These are phyloP conservation scores for Siniperca scherzeri DNA, from an alignment of 2,797 vertebrate species.

Conservation along the genomic window DNA sequence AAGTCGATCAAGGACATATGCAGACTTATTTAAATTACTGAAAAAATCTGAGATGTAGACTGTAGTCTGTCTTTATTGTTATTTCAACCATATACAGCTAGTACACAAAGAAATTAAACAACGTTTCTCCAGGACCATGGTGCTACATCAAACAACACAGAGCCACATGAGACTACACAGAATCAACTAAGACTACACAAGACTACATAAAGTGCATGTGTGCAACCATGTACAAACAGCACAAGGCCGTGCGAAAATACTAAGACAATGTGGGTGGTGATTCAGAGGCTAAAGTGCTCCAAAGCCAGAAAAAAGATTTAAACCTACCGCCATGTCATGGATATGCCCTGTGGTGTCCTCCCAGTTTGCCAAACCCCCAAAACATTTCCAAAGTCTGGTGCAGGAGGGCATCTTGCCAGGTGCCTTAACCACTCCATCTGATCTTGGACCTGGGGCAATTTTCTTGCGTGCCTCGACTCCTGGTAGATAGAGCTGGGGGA, in stretches of 20 bases:
- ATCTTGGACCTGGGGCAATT: neutral
- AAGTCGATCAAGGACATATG: neutral
- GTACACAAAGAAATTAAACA: no score
- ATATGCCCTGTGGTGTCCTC: neutral
- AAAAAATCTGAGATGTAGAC: neutral
- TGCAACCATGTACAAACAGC: no score
- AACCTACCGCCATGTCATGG: neutral
- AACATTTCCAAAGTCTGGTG: slow-evolving; percentile 22
- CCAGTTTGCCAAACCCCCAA: slow-evolving; percentile 3
- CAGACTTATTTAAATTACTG: neutral
- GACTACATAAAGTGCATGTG: no score
- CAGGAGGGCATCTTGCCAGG: slow-evolving; percentile 13
- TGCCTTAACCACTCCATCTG: neutral
- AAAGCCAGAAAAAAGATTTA: neutral
- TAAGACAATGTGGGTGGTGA: neutral
- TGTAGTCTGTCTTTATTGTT: neutral
- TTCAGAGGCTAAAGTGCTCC: neutral
- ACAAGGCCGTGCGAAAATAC: no score
- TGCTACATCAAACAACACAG: no score
- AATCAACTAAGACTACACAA: no score
- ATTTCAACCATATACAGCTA: no score
- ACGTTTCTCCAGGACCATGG: no score
- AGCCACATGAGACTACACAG: no score
- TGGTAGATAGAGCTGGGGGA: neutral
- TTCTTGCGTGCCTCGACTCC: neutral